phyloP scores from a whole-genome alignment of 2,888 invertebrate species.

The Oligia latruncula region DNA sequence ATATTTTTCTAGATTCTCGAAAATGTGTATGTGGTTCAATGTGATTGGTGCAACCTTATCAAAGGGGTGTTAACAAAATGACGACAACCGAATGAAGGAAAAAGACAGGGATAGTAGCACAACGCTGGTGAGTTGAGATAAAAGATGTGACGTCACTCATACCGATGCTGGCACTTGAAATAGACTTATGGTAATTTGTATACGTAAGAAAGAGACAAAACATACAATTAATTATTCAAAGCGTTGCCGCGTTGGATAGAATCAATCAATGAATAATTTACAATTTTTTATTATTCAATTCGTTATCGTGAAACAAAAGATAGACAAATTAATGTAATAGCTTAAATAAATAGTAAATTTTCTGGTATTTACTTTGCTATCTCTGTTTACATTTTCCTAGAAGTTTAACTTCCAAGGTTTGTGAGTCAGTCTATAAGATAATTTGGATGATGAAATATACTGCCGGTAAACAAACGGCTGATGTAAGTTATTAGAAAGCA shows the following conservation, averaged over 20 bases:
- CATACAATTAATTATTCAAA: not conserved
- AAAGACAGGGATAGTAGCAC: slow-evolving; percentile 44
- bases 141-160: slow-evolving; percentile 34
- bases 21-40: slow-evolving; percentile 82
- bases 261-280: slow-evolving; percentile 22
- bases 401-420: not conserved
- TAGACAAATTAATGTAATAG: not conserved
- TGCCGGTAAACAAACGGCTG: slow-evolving; percentile 48
- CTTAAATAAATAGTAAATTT: not conserved
- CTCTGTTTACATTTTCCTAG: not conserved
- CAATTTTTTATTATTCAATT: not conserved
- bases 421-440: slow-evolving; percentile 18
- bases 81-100: slow-evolving; percentile 65
- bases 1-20: slow-evolving; percentile 72
- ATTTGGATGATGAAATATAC: slow-evolving; percentile 51
- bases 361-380: not conserved
- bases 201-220: slow-evolving; percentile 39
- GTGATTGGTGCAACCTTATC: slow-evolving; percentile 77
- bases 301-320: no score
- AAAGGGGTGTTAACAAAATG: slow-evolving; percentile 70
- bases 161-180: slow-evolving; percentile 26
- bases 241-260: not conserved
- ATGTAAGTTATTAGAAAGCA: slow-evolving; percentile 49
- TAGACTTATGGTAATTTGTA: slow-evolving; percentile 8
- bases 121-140: slow-evolving; percentile 54